Base-by-base conservation (phyloP, 23 tunicate genomes). In the Halocynthia roretzi region DNA sequence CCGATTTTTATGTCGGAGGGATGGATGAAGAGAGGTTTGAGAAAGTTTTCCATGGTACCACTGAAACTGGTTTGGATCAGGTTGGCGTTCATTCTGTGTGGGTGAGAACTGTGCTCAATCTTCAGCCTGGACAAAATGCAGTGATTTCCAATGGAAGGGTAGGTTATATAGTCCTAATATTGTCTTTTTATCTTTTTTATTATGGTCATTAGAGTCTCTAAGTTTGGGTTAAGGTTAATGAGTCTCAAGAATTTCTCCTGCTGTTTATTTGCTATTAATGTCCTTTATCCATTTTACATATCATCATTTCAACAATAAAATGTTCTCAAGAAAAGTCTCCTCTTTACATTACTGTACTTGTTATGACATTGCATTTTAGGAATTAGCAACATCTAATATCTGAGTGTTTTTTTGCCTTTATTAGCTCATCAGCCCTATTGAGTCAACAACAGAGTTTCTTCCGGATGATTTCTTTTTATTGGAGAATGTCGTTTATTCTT, bases 81-180 rank as follows among this genome's bases (percentile, higher is more conserved):
- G 56, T 92, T 20, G 61, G 54, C 15, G 71, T 92, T 12, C 92
- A 92, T 6, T 61, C 85, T 6, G 73, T 56, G 7, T 92, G 85
- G 86, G 49, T 53, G 14, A 61, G 60, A 7, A 52, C 71, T n/a
- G 92, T 92, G 15, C 60, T 92, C 8, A 79, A 76, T 56, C 53
- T 92, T 75, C 64, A 21, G 68, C 78, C 84, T 21, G 98, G 98
- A 55, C 85, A 86, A 61, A 81, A 54, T 15, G 87, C 92, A 12
- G 87, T 92, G 12, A 84, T 92, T 48, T 83, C 82, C 9, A 92
- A 86, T 73, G 98, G 98, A 61, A 86, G 88, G 76, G 98, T 92
- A 54, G 48, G 77, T 60, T 31, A 31, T 31, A 31, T 31, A 31
- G 44, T 31, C 44, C 4, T 31, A 31, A 31, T 31, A 31, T 31